Conservation (phyloP, 2,113 vertebrate genomes). For the Rhabdornis inornatus region DNA sequence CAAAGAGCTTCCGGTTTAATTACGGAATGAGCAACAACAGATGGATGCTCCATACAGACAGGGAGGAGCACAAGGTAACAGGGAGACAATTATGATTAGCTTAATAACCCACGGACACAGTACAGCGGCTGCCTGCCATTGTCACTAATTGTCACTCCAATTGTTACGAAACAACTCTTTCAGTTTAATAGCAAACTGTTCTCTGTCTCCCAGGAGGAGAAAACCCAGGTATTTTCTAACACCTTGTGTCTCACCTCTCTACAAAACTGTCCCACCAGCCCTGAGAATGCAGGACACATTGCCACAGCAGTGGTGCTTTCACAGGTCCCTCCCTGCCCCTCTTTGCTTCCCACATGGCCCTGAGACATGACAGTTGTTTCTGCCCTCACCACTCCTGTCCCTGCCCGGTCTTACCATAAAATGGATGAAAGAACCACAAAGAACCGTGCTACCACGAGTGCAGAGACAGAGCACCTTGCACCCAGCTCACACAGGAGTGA, state of each 20-base stretch:
- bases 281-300: rapidly evolving
- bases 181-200: background rate
- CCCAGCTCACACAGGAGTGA: background rate
- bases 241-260: background rate
- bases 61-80: constrained; percentile 55
- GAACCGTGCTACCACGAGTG: rapidly evolving
- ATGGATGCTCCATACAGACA: constrained; percentile 60
- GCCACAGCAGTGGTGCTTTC: background rate
- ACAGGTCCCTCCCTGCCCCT: background rate
- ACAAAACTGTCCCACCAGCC: background rate
- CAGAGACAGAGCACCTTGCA: background rate
- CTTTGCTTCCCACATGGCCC: background rate
- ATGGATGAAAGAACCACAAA: background rate
- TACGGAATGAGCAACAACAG: constrained; percentile 49
- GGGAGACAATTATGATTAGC: constrained; percentile 65
- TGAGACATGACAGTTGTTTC: background rate
- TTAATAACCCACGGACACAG: constrained; percentile 42
- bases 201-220: background rate
- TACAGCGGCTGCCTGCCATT: constrained; percentile 60
- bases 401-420: background rate
- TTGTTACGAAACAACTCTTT: background rate
- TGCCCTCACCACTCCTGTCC: background rate
- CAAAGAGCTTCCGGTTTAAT: constrained; percentile 58
- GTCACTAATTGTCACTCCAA: constrained; percentile 52
- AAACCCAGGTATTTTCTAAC: background rate